These are phyloP conservation scores for Sinella curviseta DNA, from an alignment of 1,140 invertebrate species.

Conservation along the genomic window DNA sequence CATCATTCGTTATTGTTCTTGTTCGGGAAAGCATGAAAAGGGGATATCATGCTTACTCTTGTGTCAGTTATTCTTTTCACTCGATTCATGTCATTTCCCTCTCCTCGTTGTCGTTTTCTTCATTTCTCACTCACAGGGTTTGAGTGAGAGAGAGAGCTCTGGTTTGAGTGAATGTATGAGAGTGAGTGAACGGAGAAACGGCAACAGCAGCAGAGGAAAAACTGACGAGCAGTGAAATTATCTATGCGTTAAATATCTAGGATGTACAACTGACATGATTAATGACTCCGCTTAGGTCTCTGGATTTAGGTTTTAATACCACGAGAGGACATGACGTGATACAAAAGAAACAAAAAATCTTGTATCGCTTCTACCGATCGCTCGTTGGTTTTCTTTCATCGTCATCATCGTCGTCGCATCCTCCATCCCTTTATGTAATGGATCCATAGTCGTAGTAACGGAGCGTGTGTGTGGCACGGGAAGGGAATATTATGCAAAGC, in stretches of 20 bases:
- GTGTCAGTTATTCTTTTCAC: constrained; percentile 1
- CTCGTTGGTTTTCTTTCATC: not conserved
- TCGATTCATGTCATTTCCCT: constrained; percentile 30
- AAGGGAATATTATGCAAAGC: no score
- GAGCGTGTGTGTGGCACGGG: no score
- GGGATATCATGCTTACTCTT: not conserved
- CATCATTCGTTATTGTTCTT: no score
- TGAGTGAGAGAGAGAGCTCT: no score
- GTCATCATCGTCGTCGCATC: not conserved
- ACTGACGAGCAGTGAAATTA: constrained; percentile 39
- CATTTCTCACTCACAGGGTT: constrained; percentile 29
- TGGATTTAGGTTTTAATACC: not conserved
- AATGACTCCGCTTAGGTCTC: constrained; percentile 32
- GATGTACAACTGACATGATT: constrained; percentile 43
- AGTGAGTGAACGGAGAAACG: no score
- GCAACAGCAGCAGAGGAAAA: not conserved
- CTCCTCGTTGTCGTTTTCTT: constrained; percentile 29
- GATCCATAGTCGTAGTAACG: no score
- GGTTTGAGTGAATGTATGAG: no score
- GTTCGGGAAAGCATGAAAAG: constrained; percentile 1
- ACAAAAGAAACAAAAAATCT: not conserved
- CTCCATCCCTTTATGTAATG: no score
- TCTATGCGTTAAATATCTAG: constrained; percentile 44
- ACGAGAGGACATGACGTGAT: not conserved
- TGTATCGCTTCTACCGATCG: not conserved